Evolutionary conservation across 2,113 vertebrate species (phyloP), one percentile per base, ranked within the genome.

Genomic region (Calypte anna): DNA sequence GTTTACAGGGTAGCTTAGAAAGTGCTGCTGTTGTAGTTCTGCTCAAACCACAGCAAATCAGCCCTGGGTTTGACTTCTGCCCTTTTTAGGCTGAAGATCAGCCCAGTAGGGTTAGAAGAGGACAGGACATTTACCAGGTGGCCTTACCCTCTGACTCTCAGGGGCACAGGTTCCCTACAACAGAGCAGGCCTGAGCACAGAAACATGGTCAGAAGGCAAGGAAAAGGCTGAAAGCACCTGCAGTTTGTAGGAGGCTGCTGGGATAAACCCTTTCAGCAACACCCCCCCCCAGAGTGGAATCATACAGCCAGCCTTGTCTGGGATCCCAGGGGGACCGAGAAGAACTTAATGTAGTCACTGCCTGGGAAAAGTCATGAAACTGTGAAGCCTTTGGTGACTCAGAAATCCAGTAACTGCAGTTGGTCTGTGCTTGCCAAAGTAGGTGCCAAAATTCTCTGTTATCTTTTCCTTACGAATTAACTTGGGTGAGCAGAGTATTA

Each of bases 261-360:
- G 30, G 31, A 7, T 50, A 28, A 48, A 6, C 27, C 38, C 28
- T 18, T 36, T 48, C 24, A 12, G 14, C 76, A 59, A 10, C 40
- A 40, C 46, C 38, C 64, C 43, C 33, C 36, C 76, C 51, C n/a
- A 2, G 46, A 27, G 18, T 0, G 2, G 23, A n/a, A 31, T 12
- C 0, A 0, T 14, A 8, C 14, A 64, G 2, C 16, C 59, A 1
- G 15, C 44, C 57, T 28, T 28, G 7, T 22, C 18, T 58, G 46
- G 46, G 46, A 14, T 4, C 17, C 13, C 55, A 6, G 7, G 1
- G 38, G 14, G n/a, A 14, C 55, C 27, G 2, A 21, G 44, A 53
- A 78, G 23, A 44, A 6, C 33, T 76, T 11, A 8, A 5, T 16
- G 31, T 30, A 40, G 11, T 19, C 54, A 14, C 40, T 69, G 54